phyloP scores from a whole-genome alignment of 1,140 invertebrate genomes.

The Hesperophylax magnus region DNA sequence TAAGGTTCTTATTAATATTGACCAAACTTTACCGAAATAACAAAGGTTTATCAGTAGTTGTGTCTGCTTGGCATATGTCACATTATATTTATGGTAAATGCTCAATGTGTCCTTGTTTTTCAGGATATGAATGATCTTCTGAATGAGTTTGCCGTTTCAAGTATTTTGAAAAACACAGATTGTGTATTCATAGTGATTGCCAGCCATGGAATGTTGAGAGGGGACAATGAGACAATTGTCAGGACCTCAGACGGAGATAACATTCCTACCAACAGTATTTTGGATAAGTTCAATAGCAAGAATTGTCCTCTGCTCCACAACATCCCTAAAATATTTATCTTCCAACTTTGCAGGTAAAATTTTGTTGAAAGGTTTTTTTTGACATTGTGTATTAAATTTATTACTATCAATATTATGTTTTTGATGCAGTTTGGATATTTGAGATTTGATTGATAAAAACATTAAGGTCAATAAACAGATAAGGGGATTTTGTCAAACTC shows the following conservation, averaged over 20 bases:
- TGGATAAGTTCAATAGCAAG: slow-evolving; percentile 74
- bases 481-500: no score
- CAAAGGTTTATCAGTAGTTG: no score
- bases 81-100: no score
- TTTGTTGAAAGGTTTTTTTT: slow-evolving; percentile 10
- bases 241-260: slow-evolving; percentile 66
- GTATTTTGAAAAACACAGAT: slow-evolving; percentile 56
- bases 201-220: slow-evolving; percentile 65
- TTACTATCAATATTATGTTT: background rate
- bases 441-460: no score
- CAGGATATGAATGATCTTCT: slow-evolving; percentile 43
- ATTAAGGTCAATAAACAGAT: no score
- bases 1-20: no score
- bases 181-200: slow-evolving; percentile 68
- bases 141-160: slow-evolving; percentile 35
- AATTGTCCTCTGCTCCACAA: slow-evolving; percentile 72
- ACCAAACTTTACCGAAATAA: no score
- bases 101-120: background rate
- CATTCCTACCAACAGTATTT: slow-evolving; percentile 67
- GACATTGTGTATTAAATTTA: background rate
- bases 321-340: slow-evolving; percentile 86
- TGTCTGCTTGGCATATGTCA: no score
- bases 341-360: slow-evolving; percentile 79
- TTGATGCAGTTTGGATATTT: no score
- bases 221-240: slow-evolving; percentile 62